Conservation (phyloP, 30 jellyfish, hydroid and myxozoan genomes). For the Aurelia sp. region DNA sequence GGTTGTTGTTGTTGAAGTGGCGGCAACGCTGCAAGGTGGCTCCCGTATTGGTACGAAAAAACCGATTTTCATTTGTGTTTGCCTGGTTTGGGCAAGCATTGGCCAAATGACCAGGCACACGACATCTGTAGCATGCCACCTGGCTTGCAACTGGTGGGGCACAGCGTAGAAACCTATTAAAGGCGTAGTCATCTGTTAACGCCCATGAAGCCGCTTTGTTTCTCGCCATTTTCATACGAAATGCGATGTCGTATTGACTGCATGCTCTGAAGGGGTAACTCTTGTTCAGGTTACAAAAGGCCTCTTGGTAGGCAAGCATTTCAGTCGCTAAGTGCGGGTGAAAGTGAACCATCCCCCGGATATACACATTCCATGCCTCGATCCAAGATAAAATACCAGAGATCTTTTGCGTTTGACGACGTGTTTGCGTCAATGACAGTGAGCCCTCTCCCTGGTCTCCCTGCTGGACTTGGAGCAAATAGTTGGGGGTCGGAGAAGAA, state of each 20-base stretch:
- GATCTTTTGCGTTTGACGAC: not conserved
- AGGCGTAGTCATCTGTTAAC: conserved; percentile 6
- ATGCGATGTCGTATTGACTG: conserved; percentile 17
- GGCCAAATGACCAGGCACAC: not conserved
- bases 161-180: conserved; percentile 23
- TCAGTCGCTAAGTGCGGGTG: not conserved
- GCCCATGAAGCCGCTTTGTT: conserved; percentile 2
- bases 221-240: conserved; percentile 21
- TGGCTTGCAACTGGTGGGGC: not conserved
- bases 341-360: conserved; percentile 22
- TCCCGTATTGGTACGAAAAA: not conserved
- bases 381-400: not conserved
- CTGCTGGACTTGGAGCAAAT: not conserved
- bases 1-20: not conserved
- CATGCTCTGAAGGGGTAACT: not conserved
- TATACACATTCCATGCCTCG: conserved; percentile 22
- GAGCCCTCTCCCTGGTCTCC: not conserved
- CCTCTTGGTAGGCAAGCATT: conserved; percentile 22
- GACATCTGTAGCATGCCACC: not conserved
- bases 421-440: not conserved
- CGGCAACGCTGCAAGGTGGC: not conserved
- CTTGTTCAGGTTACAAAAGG: not conserved
- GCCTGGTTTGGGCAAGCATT: conserved; percentile 2
- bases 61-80: not conserved
- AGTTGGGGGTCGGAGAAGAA: not conserved